Percentiles rank a stretch among this genome's conserved stretches.
Evolutionary conservation across 2,797 vertebrate genomes (phyloP).

Genomic region (Chelmon rostratus): DNA sequence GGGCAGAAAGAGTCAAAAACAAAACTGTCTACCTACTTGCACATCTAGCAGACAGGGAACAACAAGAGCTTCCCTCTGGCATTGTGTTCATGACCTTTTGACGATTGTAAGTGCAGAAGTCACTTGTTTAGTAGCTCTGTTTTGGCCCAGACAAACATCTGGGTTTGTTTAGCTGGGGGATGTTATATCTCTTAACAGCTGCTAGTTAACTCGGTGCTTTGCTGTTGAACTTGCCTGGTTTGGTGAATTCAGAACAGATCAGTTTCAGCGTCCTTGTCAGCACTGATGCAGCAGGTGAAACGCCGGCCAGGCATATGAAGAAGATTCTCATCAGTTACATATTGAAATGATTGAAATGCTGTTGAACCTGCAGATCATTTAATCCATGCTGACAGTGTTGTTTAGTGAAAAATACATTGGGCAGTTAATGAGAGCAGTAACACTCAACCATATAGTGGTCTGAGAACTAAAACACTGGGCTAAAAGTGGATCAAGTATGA

Average conservation of each 20-base stretch:
- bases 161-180: not conserved
- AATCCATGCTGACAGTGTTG: not conserved
- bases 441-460: not conserved
- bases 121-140: not conserved
- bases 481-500: not conserved
- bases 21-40: not conserved
- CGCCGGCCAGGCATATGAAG: not conserved
- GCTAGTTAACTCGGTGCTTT: not conserved
- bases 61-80: not conserved
- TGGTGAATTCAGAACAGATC: not conserved
- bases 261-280: not conserved
- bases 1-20: not conserved
- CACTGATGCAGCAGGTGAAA: not conserved
- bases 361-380: not conserved
- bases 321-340: not conserved
- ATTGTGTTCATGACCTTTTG: not conserved
- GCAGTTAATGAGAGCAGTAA: not conserved
- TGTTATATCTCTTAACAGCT: not conserved
- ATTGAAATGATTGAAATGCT: not conserved
- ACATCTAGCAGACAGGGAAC: not conserved
- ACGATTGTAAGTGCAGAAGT: not conserved
- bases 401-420: not conserved
- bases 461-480: not conserved
- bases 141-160: too few species aligned
- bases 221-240: not conserved